Conservation (phyloP, 2,888 invertebrate species). For the Leuctra nigra region DNA sequence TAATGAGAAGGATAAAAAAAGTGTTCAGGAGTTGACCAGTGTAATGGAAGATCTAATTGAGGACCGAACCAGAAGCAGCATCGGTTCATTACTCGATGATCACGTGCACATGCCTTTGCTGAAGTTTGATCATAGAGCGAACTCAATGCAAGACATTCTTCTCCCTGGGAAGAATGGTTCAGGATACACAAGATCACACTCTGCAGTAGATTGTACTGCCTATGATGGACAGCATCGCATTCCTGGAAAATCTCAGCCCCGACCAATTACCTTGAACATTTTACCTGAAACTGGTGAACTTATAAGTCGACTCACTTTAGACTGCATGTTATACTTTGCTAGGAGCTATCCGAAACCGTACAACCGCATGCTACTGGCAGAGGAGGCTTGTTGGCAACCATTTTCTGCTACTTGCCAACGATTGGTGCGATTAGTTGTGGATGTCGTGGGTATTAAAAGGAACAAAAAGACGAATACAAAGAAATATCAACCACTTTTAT, state of each 20-base stretch:
- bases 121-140: background rate
- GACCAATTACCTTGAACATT: background rate
- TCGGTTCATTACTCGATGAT: background rate
- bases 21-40: constrained; percentile 16
- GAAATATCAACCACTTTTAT: constrained; percentile 24
- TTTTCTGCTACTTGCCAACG: constrained; percentile 22
- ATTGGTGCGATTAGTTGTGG: constrained; percentile 13
- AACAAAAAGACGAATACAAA: background rate
- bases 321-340: constrained; percentile 24
- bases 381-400: constrained; percentile 11
- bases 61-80: background rate
- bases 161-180: background rate
- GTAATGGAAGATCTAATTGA: constrained; percentile 5
- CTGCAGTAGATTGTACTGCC: too few species aligned
- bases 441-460: constrained; percentile 18
- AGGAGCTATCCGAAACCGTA: constrained; percentile 18
- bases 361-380: constrained; percentile 20
- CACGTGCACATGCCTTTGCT: background rate
- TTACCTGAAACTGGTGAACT: background rate
- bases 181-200: background rate
- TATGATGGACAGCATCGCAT: too few species aligned
- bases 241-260: background rate
- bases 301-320: constrained; percentile 19
- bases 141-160: background rate
- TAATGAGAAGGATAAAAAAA: constrained; percentile 8